Percentiles rank a stretch among this genome's conserved stretches.
Evolutionary conservation across 2,888 invertebrate species (phyloP).

Genomic region (Netelia melanura): DNA sequence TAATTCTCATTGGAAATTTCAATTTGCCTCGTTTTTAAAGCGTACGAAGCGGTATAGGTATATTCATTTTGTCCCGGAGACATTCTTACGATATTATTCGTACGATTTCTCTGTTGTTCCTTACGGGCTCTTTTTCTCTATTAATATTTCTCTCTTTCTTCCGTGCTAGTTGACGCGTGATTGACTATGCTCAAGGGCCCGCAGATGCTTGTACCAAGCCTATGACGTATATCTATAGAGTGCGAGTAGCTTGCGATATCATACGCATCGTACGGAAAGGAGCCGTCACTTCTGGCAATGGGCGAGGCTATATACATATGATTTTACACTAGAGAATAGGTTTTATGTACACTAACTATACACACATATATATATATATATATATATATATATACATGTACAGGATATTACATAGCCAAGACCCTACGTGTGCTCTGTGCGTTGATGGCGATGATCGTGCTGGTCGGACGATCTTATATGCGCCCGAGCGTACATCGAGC

Average conservation of each 20-base stretch:
- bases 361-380: background rate
- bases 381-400: background rate
- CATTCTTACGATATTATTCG: background rate
- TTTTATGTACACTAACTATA: constrained; percentile 36
- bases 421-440: constrained; percentile 26
- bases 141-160: background rate
- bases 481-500: constrained; percentile 11
- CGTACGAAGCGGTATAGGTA: background rate
- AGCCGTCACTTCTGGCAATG: constrained; percentile 63
- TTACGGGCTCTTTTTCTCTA: background rate
- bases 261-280: constrained; percentile 44
- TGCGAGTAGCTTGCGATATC: constrained; percentile 3
- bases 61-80: background rate
- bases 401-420: constrained; percentile 27
- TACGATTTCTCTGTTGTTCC: background rate
- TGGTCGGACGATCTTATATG: constrained; percentile 41
- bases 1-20: too few relatives aligned
- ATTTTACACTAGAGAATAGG: constrained; percentile 45
- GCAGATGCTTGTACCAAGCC: background rate
- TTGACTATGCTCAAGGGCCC: constrained; percentile 7
- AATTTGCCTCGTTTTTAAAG: background rate
- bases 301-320: constrained; percentile 38
- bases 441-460: constrained; percentile 60
- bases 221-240: constrained; percentile 11
- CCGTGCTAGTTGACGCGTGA: constrained; percentile 44